Evolutionary conservation across 2,797 vertebrate species (phyloP), one percentile per base, ranked within the genome.

Genomic region (Cirrhinus mrigala): DNA sequence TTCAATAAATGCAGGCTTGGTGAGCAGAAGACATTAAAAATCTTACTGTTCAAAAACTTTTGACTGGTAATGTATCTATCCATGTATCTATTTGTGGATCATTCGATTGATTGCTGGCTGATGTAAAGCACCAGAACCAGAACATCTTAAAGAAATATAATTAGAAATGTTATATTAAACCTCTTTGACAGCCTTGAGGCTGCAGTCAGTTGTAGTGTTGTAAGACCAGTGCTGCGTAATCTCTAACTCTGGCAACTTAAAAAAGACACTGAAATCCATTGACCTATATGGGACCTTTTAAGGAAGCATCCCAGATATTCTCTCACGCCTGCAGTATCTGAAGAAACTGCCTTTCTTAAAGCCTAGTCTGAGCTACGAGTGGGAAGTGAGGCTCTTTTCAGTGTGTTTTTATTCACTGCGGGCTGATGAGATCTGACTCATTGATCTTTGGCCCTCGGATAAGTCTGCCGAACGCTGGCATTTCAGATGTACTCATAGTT

Each of bases 401-500:
- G 20, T 54, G 60, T 75, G 69, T 86, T 77, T 78, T 54, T 71
- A 56, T 76, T 81, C 52, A 22, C 7, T 77, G 69, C 24, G 20
- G 18, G 50, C 68, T 83, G 86, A 87, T 82, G 66, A 82, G 46
- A 83, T 83, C 79, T 77, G 78, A 84, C 62, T 87, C 71, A 80
- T 86, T 85, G 76, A 86, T 83, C 84, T 83, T 73, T 15, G 60
- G 64, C 15, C 69, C 58, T 27, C 2, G n/a, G 48, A 56, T 48
- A 50, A 24, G 52, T 37, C 18, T 48, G 58, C 52, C 24, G 44
- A 85, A 80, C 71, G 75, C 50, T 81, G 73, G 74, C 52, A 80
- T 70, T 40, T 82, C 60, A 70, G 56, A 71, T 33, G 5, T 79
- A 48, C 58, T 40, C 60, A 64, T 29, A 66, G 85, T 56, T 71